A percentile compares a stretch with the other conserved stretches of the same genome.
These are phyloP conservation scores for Hoplostethus mediterraneus DNA, from an alignment of 2,797 vertebrate genomes.

Conservation along the genomic window DNA sequence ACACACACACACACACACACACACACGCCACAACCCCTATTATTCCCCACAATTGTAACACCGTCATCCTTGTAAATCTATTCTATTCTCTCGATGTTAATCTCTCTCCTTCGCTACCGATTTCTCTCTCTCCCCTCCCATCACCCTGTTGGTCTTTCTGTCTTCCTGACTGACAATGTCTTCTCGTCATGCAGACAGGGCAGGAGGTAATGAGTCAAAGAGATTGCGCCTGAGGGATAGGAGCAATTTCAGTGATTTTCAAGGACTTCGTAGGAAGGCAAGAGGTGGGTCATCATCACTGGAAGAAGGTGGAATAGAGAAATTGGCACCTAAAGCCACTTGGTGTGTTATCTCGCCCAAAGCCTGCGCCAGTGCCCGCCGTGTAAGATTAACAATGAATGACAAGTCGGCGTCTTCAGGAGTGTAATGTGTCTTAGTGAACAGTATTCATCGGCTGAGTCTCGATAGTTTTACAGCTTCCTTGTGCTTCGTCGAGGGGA, in stretches of 20 bases:
- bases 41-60: conserved; percentile 9
- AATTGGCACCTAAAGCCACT: conserved; percentile 13
- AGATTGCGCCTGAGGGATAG: conserved; percentile 19
- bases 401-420: background rate
- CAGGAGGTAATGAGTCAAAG: background rate
- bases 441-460: too few species aligned
- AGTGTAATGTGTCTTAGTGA: too few species aligned
- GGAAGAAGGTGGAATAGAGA: background rate
- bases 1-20: conserved; percentile 28
- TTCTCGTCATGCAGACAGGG: background rate
- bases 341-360: conserved; percentile 16
- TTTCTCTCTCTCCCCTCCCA: background rate
- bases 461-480: too few species aligned
- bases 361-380: background rate
- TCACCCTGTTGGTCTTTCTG: background rate
- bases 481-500: too few species aligned
- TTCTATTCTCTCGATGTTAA: conserved; percentile 27
- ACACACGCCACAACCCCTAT: background rate
- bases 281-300: conserved; percentile 19
- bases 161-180: background rate
- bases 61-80: conserved; percentile 32
- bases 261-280: conserved; percentile 17
- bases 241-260: conserved; percentile 29
- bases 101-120: conserved; percentile 26
- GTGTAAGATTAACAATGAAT: too few species aligned